Evolutionary conservation across 2,113 vertebrate species (phyloP).

Genomic region (Pluvialis apricaria): DNA sequence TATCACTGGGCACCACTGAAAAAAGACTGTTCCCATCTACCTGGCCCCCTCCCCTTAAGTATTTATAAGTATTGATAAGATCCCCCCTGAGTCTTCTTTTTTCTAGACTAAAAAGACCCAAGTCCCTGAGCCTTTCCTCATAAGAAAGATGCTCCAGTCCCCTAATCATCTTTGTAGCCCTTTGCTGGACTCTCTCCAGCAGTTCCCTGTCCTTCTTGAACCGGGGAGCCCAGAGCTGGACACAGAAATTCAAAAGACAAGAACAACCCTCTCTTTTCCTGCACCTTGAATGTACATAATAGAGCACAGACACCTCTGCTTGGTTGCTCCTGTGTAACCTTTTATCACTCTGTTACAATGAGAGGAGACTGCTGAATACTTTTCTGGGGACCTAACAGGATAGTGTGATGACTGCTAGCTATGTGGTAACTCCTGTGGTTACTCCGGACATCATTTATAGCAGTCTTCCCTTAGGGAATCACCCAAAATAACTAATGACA

Average conservation of each 20-base stretch:
- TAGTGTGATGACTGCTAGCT: not conserved
- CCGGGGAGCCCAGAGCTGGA: too few relatives aligned
- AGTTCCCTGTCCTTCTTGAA: too few relatives aligned
- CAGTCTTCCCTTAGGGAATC: not conserved
- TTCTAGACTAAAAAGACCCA: too few relatives aligned
- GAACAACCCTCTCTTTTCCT: not conserved
- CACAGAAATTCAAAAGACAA: not conserved
- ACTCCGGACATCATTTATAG: not conserved
- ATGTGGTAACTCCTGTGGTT: not conserved
- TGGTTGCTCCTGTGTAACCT: not conserved
- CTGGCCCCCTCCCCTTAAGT: too few relatives aligned
- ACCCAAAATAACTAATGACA: not conserved
- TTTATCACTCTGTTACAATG: not conserved
- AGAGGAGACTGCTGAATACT: not conserved
- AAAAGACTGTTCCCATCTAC: too few relatives aligned
- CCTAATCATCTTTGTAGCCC: too few relatives aligned
- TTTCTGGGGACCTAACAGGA: not conserved
- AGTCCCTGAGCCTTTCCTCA: too few relatives aligned
- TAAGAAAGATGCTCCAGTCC: too few relatives aligned
- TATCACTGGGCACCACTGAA: too few relatives aligned
- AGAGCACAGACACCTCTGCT: not conserved
- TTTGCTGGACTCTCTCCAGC: too few relatives aligned
- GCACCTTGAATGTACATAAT: not conserved
- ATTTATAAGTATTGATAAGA: too few relatives aligned
- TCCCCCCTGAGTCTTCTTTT: too few relatives aligned